Evolutionary conservation across 1,140 invertebrate genomes (phyloP).

Genomic region (Oryzaephilus surinamensis): DNA sequence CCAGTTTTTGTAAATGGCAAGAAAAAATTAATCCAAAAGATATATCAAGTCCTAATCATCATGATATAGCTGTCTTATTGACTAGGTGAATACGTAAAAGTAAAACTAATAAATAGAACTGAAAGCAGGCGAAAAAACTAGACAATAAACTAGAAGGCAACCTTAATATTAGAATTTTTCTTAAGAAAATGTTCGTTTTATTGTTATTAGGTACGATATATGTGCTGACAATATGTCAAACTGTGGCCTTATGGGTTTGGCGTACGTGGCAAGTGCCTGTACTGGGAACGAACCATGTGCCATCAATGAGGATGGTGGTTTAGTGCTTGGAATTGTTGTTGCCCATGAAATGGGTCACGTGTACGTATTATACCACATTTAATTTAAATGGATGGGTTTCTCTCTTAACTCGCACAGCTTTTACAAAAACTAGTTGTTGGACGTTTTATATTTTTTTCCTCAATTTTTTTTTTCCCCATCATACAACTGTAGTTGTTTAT

Average conservation of each 20-base stretch:
- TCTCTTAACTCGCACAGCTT: no score
- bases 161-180: no score
- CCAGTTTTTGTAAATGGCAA: conserved; percentile 60
- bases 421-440: no score
- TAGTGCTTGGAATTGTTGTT: conserved; percentile 53
- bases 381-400: no score
- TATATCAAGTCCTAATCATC: conserved; percentile 56
- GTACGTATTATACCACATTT: conserved; percentile 36
- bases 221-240: conserved; percentile 40
- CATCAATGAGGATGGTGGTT: conserved; percentile 58
- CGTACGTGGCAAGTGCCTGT: conserved; percentile 55
- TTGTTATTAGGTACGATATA: conserved; percentile 28
- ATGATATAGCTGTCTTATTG: conserved; percentile 61
- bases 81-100: conserved; percentile 46
- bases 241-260: conserved; percentile 55
- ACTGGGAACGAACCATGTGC: conserved; percentile 49
- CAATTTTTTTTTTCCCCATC: no score
- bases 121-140: not conserved
- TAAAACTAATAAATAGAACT: not conserved
- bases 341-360: conserved; percentile 66
- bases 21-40: conserved; percentile 53
- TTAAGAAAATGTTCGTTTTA: conserved; percentile 4
- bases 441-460: no score
- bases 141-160: conserved; percentile 7
- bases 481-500: not conserved